Conservation (phyloP, 2,797 vertebrate species). For the Trachurus trachurus region DNA sequence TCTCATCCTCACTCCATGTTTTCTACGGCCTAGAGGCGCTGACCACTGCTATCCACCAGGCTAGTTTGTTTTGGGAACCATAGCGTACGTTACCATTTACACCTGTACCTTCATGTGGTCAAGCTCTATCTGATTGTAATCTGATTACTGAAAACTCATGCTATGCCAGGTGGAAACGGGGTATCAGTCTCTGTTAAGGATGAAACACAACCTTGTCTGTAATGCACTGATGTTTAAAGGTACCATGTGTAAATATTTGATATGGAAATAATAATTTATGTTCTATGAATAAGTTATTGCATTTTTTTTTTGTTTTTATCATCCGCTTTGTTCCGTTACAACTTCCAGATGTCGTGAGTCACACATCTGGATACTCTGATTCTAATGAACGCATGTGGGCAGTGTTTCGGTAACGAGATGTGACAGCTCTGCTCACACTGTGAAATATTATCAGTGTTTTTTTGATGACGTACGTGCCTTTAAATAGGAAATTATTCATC, state of each 20-base stretch:
- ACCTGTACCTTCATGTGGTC: too few relatives aligned
- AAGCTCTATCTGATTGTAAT: too few relatives aligned
- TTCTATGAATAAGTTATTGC: constrained; percentile 76
- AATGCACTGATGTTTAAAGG: constrained; percentile 77
- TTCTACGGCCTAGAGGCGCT: too few relatives aligned
- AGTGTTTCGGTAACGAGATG: constrained; percentile 43
- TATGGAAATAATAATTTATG: constrained; percentile 77
- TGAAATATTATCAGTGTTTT: constrained; percentile 33
- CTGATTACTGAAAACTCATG: too few relatives aligned
- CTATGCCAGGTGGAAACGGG: too few relatives aligned
- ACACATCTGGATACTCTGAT: constrained; percentile 61
- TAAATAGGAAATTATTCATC: constrained; percentile 52
- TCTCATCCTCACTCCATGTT: too few relatives aligned
- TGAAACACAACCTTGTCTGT: constrained; percentile 45
- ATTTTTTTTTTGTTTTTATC: constrained; percentile 40
- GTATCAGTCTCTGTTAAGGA: neutral
- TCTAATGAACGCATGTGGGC: constrained; percentile 57
- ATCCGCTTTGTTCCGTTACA: constrained; percentile 45
- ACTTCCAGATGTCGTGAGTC: constrained; percentile 56
- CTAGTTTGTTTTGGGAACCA: too few relatives aligned
- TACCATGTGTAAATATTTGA: constrained; percentile 78
- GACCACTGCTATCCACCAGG: too few relatives aligned
- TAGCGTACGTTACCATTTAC: too few relatives aligned
- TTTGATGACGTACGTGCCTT: constrained; percentile 24
- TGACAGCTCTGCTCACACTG: constrained; percentile 44